Evolutionary conservation across 2,797 vertebrate genomes (phyloP).

Genomic region (Danio tinwini): DNA sequence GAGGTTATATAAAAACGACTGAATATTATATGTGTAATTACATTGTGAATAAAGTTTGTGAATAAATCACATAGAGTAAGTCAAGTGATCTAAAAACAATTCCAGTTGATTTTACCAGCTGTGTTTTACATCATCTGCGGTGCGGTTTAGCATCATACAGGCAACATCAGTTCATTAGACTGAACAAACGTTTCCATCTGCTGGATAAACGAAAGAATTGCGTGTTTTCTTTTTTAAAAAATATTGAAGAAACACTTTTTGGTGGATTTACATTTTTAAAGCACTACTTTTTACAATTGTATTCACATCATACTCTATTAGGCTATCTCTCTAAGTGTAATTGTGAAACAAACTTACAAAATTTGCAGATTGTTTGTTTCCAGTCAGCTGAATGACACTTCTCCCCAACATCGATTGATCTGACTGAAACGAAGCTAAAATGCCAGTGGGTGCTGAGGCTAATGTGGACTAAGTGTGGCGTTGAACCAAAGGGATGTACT

Average conservation of each 20-base stretch:
- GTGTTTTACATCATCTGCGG: background rate
- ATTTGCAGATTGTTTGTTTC: background rate
- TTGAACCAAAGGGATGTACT: no score
- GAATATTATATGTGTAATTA: background rate
- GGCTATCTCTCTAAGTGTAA: background rate
- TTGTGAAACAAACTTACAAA: no score
- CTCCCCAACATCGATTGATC: background rate
- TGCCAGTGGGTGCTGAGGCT: background rate
- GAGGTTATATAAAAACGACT: background rate
- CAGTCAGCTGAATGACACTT: background rate
- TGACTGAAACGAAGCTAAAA: background rate
- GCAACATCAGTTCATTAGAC: background rate
- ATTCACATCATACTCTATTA: background rate
- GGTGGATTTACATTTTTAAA: background rate
- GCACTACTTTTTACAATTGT: background rate
- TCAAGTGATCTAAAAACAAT: background rate
- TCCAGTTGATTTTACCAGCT: background rate
- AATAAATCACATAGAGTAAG: background rate
- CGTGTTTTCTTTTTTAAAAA: no score
- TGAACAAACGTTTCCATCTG: conserved; percentile 2
- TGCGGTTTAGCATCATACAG: background rate
- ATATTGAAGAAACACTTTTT: background rate
- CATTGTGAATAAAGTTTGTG: conserved; percentile 4
- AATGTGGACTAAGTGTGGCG: background rate
- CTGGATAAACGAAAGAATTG: background rate